phyloP scores from a whole-genome alignment of 2,888 invertebrate genomes.

The Spialia ferax region DNA sequence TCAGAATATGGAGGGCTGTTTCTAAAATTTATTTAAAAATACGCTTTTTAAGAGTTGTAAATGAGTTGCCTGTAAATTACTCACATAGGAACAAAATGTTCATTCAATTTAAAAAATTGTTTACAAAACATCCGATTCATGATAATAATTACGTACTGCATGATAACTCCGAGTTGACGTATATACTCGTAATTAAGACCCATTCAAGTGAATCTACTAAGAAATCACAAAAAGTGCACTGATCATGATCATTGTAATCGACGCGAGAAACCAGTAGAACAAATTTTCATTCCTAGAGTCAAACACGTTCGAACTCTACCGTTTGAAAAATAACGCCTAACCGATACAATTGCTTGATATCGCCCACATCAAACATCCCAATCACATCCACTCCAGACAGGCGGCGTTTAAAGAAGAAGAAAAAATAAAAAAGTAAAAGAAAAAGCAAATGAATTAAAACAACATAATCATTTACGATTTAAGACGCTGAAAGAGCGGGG shows the following conservation, averaged over 20 bases:
- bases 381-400: conserved; percentile 78
- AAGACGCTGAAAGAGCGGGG: conserved; percentile 74
- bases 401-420: conserved; percentile 79
- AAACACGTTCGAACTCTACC: conserved; percentile 56
- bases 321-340: conserved; percentile 52
- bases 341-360: conserved; percentile 46
- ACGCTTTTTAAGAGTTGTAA: no score
- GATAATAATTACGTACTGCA: conserved; percentile 36
- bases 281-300: conserved; percentile 58
- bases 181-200: conserved; percentile 41
- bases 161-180: conserved; percentile 42
- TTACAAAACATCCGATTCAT: conserved; percentile 38
- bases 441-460: conserved; percentile 85
- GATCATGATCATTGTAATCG: not conserved
- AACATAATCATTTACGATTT: conserved; percentile 85
- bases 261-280: conserved; percentile 48
- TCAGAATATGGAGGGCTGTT: no score
- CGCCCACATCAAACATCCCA: conserved; percentile 58
- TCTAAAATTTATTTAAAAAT: no score
- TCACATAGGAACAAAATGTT: no score
- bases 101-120: not conserved
- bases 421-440: conserved; percentile 73
- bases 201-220: conserved; percentile 48
- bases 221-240: not conserved
- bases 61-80: no score